phyloP scores from a whole-genome alignment of 2,797 vertebrate genomes.

The Karalla daura region DNA sequence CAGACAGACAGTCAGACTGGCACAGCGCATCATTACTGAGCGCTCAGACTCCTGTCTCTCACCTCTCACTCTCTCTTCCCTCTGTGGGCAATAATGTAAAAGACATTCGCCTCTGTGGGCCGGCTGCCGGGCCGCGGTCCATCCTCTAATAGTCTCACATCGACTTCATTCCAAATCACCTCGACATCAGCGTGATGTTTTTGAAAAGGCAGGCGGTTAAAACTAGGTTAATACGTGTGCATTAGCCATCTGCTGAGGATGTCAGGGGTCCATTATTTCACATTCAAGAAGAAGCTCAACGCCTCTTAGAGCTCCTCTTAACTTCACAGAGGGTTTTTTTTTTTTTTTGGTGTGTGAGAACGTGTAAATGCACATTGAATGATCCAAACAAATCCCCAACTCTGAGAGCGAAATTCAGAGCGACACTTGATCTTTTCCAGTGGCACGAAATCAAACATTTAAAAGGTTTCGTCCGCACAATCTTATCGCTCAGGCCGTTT shows the following conservation, averaged over 20 bases:
- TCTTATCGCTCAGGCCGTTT: not conserved
- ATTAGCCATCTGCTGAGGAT: conserved; percentile 51
- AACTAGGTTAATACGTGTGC: conserved; percentile 56
- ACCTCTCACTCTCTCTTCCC: not conserved
- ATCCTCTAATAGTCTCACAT: conserved; percentile 37
- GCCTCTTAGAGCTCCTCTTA: conserved; percentile 34
- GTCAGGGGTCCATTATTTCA: conserved; percentile 45
- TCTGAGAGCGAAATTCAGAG: not conserved
- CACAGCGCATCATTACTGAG: conserved; percentile 24
- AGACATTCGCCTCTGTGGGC: conserved; percentile 4
- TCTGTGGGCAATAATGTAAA: conserved; percentile 8
- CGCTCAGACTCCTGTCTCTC: conserved; percentile 10
- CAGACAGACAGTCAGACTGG: not conserved
- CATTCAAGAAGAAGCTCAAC: conserved; percentile 23
- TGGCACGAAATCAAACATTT: not conserved
- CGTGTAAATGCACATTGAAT: not conserved
- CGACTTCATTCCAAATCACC: conserved; percentile 42
- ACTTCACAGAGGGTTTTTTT: conserved; percentile 1
- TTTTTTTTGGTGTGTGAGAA: conserved; percentile 1
- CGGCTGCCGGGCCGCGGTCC: conserved; percentile 7
- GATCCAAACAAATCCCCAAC: not conserved
- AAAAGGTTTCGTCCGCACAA: not conserved
- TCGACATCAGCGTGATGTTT: conserved; percentile 34
- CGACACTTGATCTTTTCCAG: not conserved
- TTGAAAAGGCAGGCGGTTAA: conserved; percentile 38